Evolutionary conservation across 2,888 invertebrate species (phyloP).

Genomic region (Drosophila greeni): DNA sequence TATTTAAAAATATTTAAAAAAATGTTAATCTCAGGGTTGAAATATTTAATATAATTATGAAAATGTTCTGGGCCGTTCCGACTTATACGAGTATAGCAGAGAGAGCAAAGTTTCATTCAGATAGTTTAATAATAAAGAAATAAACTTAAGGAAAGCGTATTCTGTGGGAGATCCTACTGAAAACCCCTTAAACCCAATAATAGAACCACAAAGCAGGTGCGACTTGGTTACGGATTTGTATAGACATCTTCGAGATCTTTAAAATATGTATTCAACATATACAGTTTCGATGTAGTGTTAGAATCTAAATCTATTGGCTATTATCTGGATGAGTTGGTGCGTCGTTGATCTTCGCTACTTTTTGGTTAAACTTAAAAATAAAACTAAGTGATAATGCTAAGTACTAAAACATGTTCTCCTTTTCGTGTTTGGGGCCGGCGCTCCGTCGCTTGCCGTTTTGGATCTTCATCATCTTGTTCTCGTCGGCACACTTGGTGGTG

Average conservation of each 20-base stretch:
- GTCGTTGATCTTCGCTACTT: background rate
- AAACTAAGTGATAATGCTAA: background rate
- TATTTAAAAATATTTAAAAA: too few relatives aligned
- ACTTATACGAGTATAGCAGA: too few relatives aligned
- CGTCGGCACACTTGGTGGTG: constrained; percentile 83
- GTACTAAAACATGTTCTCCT: constrained; percentile 59
- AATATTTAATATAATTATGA: too few relatives aligned
- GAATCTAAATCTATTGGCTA: constrained; percentile 18
- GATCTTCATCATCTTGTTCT: constrained; percentile 82
- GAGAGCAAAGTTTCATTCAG: too few relatives aligned
- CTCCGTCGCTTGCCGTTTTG: constrained; percentile 65
- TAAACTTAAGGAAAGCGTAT: too few relatives aligned
- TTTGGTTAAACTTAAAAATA: constrained; percentile 27
- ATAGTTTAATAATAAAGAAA: too few relatives aligned
- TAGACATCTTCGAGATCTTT: constrained; percentile 37
- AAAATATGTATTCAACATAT: constrained; percentile 18
- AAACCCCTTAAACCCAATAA: background rate
- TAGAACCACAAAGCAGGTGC: background rate
- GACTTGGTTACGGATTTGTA: constrained; percentile 30
- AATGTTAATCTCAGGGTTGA: too few relatives aligned
- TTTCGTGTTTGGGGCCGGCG: constrained; percentile 43
- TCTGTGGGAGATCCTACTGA: background rate
- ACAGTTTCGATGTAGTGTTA: constrained; percentile 11
- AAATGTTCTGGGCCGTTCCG: too few relatives aligned
- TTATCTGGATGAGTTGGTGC: constrained; percentile 6